Base-by-base conservation (phyloP, 1,140 invertebrate species). In the Pseudomyrmex gracilis region DNA sequence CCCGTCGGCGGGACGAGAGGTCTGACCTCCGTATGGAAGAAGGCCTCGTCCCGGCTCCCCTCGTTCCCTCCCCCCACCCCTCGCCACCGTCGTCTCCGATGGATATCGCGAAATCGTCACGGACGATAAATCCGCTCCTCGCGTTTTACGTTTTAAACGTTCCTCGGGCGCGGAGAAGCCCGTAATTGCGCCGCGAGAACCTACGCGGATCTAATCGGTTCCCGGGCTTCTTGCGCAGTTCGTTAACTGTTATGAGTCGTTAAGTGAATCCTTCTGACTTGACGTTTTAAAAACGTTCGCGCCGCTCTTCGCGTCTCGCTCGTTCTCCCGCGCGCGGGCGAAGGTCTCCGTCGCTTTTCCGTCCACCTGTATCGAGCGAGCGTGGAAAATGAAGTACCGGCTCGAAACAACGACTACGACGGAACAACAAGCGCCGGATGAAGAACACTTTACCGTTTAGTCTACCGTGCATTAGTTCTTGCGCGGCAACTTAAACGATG, bases 171-270 rank as follows among this genome's bases (percentile, higher is more conserved):
- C 64, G 64, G 51, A 78, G 76, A 43, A 49, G 73, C 45, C 17
- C 55, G 63, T 84, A 84, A 84, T 84, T 84, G 82, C 74, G 47
- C 64, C 74, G 53, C 61, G 82, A 64, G 73, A 83, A 83, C 71
- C 49, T 51, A 43, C 43, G 43, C 45, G 82, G 73, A 66, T 77
- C 82, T 83, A 77, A 83, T 83, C 82, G 82, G 49, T 83, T 83
- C 60, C 61, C 60, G 71, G 51, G 82, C 82, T 83, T 66, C 82
- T 83, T 77, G 82, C 74, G 73, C 74, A 84, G 74, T 84, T 84
- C 82, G 74, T 84, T 84, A 84, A 84, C 82, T 77, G 68, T 84
- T 82, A 83, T 82, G 73, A 77, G 77, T 82, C 77, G 83, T 85
- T 83, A 85, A 85, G 60, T 83, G 66, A 82, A 84, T 71, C 64